Base-by-base conservation (phyloP, 2,888 invertebrate genomes). In the Thymelicus lineola region DNA sequence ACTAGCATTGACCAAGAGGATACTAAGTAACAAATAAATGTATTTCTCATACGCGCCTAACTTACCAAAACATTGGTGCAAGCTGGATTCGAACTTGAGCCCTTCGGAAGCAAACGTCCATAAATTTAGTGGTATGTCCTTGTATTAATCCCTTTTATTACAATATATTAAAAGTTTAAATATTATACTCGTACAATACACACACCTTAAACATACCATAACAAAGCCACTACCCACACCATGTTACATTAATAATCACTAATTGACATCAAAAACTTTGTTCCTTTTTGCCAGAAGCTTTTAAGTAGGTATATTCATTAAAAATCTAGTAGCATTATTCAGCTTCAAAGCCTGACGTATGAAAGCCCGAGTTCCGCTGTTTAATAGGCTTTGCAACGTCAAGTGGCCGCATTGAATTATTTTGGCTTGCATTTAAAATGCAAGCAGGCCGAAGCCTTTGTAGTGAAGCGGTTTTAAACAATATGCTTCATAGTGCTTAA, bases 371-470 rank as follows among this genome's bases (percentile, higher is more conserved):
- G 28, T 48, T 61, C 61, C 7, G 61, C 55, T 55, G 55, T 9
- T 48, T 42, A 61, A 61, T 48, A 61, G 61, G 46, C 61, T 61
- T 61, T 17, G 46, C 46, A 28, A 61, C 61, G 61, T 61, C 48
- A 61, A 61, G 61, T 60, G 59, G 28, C 61, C 45, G 55, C 62
- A 57, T 68, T 68, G 55, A 68, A 68, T 68, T 67, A 67, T 61
- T 62, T 68, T 62, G 57, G 46, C 55, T 57, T 42, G 36, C 36
- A 62, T 68, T 68, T 68, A 62, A 68, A 68, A 68, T 57, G 53
- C 67, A 68, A 46, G 53, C 60, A 35, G 55, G n/a, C 55, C 55
- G 17, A 15, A 60, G 67, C 61, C 55, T 61, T 61, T 61, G 45
- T 67, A 55, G 61, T 45, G 20, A 17, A 7, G 63, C 36, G 7